These are phyloP conservation scores for Trialeurodes vaporariorum DNA, from an alignment of 1,140 invertebrate genomes.

Conservation along the genomic window DNA sequence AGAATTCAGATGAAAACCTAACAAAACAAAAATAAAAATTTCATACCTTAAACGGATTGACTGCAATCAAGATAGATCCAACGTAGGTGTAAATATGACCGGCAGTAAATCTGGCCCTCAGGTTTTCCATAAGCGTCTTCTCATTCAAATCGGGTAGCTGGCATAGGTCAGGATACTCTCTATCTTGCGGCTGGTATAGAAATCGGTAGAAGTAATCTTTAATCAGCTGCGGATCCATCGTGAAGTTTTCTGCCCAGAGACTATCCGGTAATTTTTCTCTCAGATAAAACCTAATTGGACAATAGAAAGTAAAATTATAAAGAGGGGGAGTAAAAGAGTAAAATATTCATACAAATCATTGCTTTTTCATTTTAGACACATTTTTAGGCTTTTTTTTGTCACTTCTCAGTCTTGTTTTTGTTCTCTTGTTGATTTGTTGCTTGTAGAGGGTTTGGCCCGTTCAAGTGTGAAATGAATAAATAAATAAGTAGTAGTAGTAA, in stretches of 20 bases:
- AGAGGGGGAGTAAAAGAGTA: too few species aligned
- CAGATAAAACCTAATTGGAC: conserved; percentile 79
- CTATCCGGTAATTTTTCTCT: conserved; percentile 66
- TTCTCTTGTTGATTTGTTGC: too few species aligned
- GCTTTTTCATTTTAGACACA: too few species aligned
- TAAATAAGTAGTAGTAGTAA: too few species aligned
- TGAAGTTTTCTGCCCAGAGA: conserved; percentile 71
- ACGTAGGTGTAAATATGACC: conserved; percentile 96
- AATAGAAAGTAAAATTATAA: too few species aligned
- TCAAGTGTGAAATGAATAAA: not conserved
- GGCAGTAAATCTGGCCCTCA: conserved; percentile 74
- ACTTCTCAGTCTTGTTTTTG: too few species aligned
- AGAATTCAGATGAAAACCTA: too few species aligned
- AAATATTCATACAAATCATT: too few species aligned
- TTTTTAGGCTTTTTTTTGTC: too few species aligned
- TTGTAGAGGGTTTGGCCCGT: too few species aligned
- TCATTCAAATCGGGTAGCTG: conserved; percentile 91
- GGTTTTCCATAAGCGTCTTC: conserved; percentile 81
- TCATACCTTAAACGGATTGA: conserved; percentile 62
- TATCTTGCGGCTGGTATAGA: conserved; percentile 75
- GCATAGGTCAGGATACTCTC: conserved; percentile 89
- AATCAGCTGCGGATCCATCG: conserved; percentile 79
- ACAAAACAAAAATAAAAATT: too few species aligned
- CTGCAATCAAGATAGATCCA: conserved; percentile 87
- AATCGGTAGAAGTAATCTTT: conserved; percentile 84